phyloP scores from a whole-genome alignment of 2,113 vertebrate genomes.

The Lophura nycthemera region DNA sequence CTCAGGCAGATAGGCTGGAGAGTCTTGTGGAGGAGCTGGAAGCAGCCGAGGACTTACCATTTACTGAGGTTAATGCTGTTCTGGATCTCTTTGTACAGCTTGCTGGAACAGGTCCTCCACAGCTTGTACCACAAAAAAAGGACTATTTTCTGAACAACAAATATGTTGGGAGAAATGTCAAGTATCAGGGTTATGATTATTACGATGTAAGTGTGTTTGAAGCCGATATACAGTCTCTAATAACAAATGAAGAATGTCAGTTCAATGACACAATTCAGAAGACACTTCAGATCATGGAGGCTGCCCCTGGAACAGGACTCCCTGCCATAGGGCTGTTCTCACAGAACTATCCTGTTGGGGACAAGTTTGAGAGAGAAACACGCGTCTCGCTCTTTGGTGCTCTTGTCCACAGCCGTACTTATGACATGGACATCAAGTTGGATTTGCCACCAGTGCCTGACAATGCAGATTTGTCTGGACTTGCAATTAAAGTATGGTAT shows the following conservation, averaged over 20 bases:
- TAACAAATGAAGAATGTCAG: slow-evolving; percentile 84
- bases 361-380: slow-evolving; percentile 91
- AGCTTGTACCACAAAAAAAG: slow-evolving; percentile 77
- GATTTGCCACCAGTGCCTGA: slow-evolving; percentile 92
- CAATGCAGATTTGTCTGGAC: slow-evolving; percentile 89
- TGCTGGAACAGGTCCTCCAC: slow-evolving; percentile 88
- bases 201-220: slow-evolving; percentile 86
- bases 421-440: slow-evolving; percentile 91
- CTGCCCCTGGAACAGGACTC: slow-evolving; percentile 87
- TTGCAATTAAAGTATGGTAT: slow-evolving; percentile 88
- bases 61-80: slow-evolving; percentile 81
- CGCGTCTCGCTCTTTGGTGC: slow-evolving; percentile 92
- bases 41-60: slow-evolving; percentile 47
- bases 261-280: slow-evolving; percentile 79
- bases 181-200: slow-evolving; percentile 87
- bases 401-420: slow-evolving; percentile 89
- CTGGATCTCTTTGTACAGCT: slow-evolving; percentile 90
- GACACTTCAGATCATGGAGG: slow-evolving; percentile 87
- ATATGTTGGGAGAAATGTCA: slow-evolving; percentile 81
- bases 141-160: slow-evolving; percentile 88
- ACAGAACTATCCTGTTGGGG: slow-evolving; percentile 67
- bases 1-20: slow-evolving; percentile 91
- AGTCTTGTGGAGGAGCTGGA: slow-evolving; percentile 82
- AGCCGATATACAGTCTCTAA: slow-evolving; percentile 81
- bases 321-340: slow-evolving; percentile 79